Base-by-base conservation (phyloP, 2,797 vertebrate species). In the Diplodus sargus region DNA sequence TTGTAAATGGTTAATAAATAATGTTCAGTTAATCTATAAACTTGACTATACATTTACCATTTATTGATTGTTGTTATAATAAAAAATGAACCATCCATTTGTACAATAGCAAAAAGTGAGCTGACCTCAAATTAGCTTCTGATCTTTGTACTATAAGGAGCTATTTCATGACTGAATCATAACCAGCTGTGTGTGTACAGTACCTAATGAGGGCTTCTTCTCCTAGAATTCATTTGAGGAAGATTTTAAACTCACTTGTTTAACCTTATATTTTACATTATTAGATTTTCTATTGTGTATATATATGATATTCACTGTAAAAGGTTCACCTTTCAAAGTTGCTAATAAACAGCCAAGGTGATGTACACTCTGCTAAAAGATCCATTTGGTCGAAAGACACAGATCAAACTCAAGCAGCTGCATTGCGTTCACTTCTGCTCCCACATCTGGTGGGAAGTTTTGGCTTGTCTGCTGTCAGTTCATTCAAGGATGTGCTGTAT, bases 211-310 rank as follows among this genome's bases (percentile, higher is more conserved):
- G 16, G 13, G 8, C 23, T 56, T 39, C 17, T 25, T 42, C 11
- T 49, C 30, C 22, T 20, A 34, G 14, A 17, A 9, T 53, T 60
- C 28, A 69, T 53, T 28, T 16, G 4, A 34, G 9, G 11, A n/a
- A 23, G 13, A 1, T 49, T 30, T 48, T 23, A 18, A 17, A 54
- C 22, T 67, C 10, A 0, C 14, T n/a, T 12, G 68, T 68, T 42
- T 25, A 53, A 25, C 18, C 34, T 28, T 1, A 16, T 42, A 34
- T 42, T 48, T 15, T 22, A 42, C 30, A 49, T 60, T 58, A 48
- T 64, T 65, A n/a, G 45, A 54, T 74, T 22, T 25, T 74, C 18
- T 47, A 64, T 47, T 69, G 53, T 69, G 53, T 23, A 22, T n/a
- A 13, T 25, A 18, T 45, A 14, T 4, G 54, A 25, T 14, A 66